Conservation (phyloP, 2,113 vertebrate species). For the Elaphurus davidianus region DNA sequence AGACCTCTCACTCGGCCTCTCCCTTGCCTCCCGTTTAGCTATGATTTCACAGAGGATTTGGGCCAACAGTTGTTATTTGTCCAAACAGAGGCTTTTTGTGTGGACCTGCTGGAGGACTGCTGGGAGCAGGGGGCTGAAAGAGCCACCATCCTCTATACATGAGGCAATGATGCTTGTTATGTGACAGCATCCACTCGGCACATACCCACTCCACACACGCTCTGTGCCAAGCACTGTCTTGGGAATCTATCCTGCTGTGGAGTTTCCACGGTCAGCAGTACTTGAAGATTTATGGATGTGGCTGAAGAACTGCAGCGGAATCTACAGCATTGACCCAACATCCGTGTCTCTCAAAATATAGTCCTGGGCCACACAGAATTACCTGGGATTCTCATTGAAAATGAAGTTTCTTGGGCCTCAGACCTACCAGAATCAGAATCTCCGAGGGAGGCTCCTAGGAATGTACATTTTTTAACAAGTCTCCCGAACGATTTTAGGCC, state of each 20-base stretch:
- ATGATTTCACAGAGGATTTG: not conserved
- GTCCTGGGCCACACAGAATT: not conserved
- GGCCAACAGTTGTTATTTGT: not conserved
- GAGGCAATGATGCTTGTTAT: not conserved
- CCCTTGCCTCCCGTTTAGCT: not conserved
- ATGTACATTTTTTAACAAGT: not conserved
- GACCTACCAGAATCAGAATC: not conserved
- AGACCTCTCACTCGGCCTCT: not conserved
- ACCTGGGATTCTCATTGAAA: not conserved
- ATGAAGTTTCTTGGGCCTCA: not conserved
- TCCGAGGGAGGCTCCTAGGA: not conserved
- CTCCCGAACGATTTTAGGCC: not conserved
- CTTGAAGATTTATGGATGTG: not conserved
- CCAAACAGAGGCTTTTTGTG: not conserved
- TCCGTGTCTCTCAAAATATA: not conserved
- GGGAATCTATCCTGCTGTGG: not conserved
- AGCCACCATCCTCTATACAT: too few species aligned
- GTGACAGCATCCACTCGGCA: fast-evolving
- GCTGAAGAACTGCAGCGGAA: not conserved
- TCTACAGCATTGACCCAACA: not conserved
- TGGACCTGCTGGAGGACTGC: not conserved
- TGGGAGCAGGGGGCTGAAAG: fast-evolving
- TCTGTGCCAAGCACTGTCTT: not conserved
- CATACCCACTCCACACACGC: fast-evolving
- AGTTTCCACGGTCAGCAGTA: not conserved